These are phyloP conservation scores for Whitmania pigra DNA, from an alignment of 1,140 invertebrate genomes.

Conservation along the genomic window DNA sequence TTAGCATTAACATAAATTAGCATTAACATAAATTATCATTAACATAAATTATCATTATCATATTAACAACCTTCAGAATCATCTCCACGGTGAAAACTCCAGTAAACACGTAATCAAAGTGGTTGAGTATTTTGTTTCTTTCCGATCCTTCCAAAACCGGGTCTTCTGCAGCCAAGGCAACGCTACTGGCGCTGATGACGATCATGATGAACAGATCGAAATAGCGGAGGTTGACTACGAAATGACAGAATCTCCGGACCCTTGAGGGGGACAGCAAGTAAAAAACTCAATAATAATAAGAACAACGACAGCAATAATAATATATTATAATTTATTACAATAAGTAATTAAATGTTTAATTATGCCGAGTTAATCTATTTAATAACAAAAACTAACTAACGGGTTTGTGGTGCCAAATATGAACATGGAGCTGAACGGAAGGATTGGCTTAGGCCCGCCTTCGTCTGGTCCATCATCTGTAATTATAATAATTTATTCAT, in stretches of 20 bases:
- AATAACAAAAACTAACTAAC: no score
- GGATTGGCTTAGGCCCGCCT: constrained; percentile 71
- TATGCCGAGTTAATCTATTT: no score
- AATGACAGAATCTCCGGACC: constrained; percentile 50
- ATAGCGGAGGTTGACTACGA: constrained; percentile 92
- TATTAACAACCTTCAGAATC: constrained; percentile 60
- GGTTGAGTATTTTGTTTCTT: constrained; percentile 81
- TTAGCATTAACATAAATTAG: no score
- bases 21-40: no score
- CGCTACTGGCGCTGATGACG: constrained; percentile 90
- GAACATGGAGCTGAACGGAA: constrained; percentile 99
- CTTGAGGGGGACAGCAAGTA: no score
- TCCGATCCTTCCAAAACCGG: constrained; percentile 75
- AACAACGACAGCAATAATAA: neutral
- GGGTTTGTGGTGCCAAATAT: constrained; percentile 92
- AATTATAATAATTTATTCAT: no score
- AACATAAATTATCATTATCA: neutral
- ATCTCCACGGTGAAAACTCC: constrained; percentile 98
- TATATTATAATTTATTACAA: no score
- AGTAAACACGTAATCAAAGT: constrained; percentile 99
- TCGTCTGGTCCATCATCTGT: constrained; percentile 5
- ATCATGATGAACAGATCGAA: constrained; percentile 99
- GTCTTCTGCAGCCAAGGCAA: constrained; percentile 96
- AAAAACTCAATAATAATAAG: no score
- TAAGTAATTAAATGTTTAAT: no score